A percentile compares a stretch with the other conserved stretches of the same genome.
phyloP scores from a whole-genome alignment of 2,113 vertebrate species.

The Xiphias gladius region DNA sequence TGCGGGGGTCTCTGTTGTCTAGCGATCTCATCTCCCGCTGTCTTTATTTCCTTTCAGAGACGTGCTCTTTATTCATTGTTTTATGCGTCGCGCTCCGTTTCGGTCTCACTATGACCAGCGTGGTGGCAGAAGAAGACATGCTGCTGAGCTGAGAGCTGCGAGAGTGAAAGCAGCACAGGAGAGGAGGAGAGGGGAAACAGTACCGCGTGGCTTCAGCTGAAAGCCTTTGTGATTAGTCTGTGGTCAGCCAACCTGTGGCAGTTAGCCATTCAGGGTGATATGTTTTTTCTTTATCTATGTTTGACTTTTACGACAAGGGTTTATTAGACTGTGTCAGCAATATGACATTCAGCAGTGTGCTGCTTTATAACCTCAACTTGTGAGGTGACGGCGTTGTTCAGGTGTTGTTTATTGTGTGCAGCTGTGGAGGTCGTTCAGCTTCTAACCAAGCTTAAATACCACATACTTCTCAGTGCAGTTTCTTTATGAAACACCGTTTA shows the following conservation, averaged over 20 bases:
- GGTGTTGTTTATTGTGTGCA: conserved; percentile 61
- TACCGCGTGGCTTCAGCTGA: conserved; percentile 31
- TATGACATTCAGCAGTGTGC: conserved; percentile 38
- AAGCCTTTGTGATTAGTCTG: conserved; percentile 52
- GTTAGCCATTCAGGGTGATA: conserved; percentile 22
- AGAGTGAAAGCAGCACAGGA: background rate
- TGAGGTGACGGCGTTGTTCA: background rate
- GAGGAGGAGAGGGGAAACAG: background rate
- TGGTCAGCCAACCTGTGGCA: conserved; percentile 46
- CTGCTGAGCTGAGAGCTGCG: conserved; percentile 7
- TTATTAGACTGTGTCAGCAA: conserved; percentile 58
- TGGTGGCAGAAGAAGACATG: conserved; percentile 15
- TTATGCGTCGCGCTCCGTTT: conserved; percentile 11
- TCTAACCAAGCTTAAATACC: conserved; percentile 55
- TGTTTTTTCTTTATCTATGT: conserved; percentile 50
- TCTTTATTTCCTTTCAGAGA: conserved; percentile 29
- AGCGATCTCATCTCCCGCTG: conserved; percentile 11
- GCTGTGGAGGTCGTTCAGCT: conserved; percentile 42
- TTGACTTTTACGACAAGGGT: conserved; percentile 52
- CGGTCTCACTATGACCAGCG: background rate
- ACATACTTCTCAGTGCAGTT: conserved; percentile 3
- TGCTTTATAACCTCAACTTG: conserved; percentile 49
- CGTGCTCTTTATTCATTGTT: conserved; percentile 21
- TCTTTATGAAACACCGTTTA: conserved; percentile 29
- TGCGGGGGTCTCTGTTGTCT: conserved; percentile 12